phyloP scores from a whole-genome alignment of 1,140 invertebrate species.

The Brachionus angularis region DNA sequence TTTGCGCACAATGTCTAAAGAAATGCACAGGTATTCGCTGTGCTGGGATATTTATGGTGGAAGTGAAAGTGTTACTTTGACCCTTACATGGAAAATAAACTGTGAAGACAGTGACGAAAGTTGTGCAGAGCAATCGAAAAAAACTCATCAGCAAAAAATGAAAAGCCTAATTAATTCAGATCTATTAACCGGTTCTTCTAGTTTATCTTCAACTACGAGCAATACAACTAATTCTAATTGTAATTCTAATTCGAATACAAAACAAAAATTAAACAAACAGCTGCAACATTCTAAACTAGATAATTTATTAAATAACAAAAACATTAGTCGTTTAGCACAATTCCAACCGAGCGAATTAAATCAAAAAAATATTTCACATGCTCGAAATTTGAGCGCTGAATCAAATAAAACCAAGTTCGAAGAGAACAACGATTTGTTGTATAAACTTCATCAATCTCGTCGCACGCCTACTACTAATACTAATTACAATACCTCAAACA shows the following conservation, averaged over 20 bases:
- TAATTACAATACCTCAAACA: too few species aligned
- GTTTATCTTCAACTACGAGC: too few species aligned
- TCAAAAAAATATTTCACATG: not conserved
- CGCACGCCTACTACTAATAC: not conserved
- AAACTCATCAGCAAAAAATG: too few species aligned
- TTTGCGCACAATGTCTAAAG: slow-evolving; percentile 42
- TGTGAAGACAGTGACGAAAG: not conserved
- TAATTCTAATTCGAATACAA: too few species aligned
- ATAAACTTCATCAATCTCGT: not conserved
- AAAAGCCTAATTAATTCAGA: too few species aligned
- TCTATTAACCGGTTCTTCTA: too few species aligned
- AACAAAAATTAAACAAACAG: slow-evolving; percentile 9
- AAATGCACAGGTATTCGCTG: slow-evolving; percentile 37
- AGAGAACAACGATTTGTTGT: not conserved
- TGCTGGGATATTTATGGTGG: slow-evolving; percentile 44
- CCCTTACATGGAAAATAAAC: slow-evolving; percentile 40
- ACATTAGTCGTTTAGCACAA: too few species aligned
- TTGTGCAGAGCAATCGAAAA: not conserved
- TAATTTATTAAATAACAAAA: too few species aligned
- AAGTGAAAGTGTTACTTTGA: slow-evolving; percentile 17
- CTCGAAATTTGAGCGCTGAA: not conserved
- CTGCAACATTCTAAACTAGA: slow-evolving; percentile 12
- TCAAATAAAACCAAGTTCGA: not conserved
- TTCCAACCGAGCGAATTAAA: too few species aligned
- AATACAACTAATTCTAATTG: too few species aligned